Evolutionary conservation across 2,888 invertebrate species (phyloP), one percentile per base, ranked within the genome.

Genomic region (Plagodis pulveraria): DNA sequence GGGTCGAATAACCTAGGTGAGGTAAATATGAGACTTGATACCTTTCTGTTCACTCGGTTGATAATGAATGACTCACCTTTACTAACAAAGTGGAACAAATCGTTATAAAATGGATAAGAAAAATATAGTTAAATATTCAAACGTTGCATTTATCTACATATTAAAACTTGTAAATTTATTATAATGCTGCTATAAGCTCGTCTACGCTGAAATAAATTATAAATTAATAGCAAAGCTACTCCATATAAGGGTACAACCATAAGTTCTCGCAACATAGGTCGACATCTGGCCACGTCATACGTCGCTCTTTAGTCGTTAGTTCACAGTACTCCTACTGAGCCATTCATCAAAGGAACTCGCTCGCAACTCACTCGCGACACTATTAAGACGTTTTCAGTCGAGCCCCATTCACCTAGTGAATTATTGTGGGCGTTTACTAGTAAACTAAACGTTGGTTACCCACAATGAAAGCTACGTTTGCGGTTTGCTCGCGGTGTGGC

Each of bases 321-420:
- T 67, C 78, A 79, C 69, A 83, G 80, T 80, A 67, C 73, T 67
- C 78, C 80, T 69, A 72, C 73, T 63, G 42, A 11, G 77, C 76
- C 71, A 83, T 84, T 79, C 76, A 83, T 82, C 78, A 80, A 65
- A 55, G 40, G 57, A 68, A 69, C 73, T 76, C 67, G 69, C 72
- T 73, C 71, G 70, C 78, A 77, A 74, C 76, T 81, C 78, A 74
- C 76, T 77, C 71, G 70, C 70, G 74, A 78, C 71, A 69, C 74
- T 78, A 84, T 83, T 81, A 81, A 84, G 81, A 81, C 75, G 73
- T 82, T 83, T 82, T 78, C 80, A 80, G 73, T 73, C 66, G 68
- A 62, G 65, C 63, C 68, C 71, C 71, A 83, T 87, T 87, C 85
- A 85, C 56, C 61, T 57, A 64, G 60, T 83, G 80, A 86, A 73